Percentiles rank a stretch among this genome's conserved stretches.
Conservation (phyloP, 2,888 invertebrate genomes). For the Didymodactylos carnosus region DNA sequence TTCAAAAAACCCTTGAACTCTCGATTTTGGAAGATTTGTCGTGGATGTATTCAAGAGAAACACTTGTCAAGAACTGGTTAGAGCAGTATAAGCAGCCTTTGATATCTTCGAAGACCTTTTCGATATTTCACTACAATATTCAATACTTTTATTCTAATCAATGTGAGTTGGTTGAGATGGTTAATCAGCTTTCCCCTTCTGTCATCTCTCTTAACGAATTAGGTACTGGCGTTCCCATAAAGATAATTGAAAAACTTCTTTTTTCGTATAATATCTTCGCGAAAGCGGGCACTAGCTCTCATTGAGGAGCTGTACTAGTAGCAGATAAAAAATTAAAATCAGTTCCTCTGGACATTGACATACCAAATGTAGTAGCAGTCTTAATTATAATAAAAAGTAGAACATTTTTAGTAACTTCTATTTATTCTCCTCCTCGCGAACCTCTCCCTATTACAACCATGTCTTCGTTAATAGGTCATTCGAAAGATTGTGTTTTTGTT, state of each 20-base stretch:
- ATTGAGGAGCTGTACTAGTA: neutral
- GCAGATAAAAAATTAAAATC: neutral
- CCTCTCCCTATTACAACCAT: neutral
- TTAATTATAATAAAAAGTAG: neutral
- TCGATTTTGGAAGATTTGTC: too few relatives aligned
- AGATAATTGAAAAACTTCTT: neutral
- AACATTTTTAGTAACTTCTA: neutral
- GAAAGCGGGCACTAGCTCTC: neutral
- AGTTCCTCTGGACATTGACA: neutral
- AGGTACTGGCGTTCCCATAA: neutral
- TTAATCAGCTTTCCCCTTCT: neutral
- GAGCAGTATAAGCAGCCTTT: neutral
- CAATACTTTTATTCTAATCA: neutral
- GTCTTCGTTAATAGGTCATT: neutral
- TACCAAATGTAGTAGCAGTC: neutral
- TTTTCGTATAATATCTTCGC: neutral
- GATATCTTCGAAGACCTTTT: neutral
- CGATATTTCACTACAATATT: neutral
- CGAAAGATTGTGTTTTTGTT: neutral
- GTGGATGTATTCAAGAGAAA: too few relatives aligned
- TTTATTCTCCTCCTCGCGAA: neutral
- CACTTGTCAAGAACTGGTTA: neutral
- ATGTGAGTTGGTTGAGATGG: neutral
- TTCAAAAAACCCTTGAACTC: too few relatives aligned
- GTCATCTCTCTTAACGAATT: neutral